Evolutionary conservation across 2,797 vertebrate species (phyloP), one percentile per base, ranked within the genome.

Genomic region (Gouania willdenowi): DNA sequence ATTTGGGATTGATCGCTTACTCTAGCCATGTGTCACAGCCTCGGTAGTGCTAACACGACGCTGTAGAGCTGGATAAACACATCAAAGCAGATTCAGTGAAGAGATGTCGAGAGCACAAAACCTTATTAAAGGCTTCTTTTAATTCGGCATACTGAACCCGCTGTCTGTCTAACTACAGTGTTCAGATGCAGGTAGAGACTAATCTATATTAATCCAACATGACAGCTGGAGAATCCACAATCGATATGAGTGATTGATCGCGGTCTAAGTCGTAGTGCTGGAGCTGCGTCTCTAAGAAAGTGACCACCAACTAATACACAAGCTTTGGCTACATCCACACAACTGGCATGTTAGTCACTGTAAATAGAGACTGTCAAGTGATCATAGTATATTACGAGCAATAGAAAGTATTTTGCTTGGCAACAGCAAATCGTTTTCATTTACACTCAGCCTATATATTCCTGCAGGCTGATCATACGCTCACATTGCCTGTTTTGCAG

Each of bases 191-290:
- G 53, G 44, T 39, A 30, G 56, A 26, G 35, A 65, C 60, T 72
- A 69, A 83, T 82, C 77, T 59, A 77, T 75, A 66, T 71, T 75
- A 75, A 81, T 83, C 74, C 66, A 53, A 66, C 57, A 57, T 54
- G 72, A 75, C 74, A 62, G 49, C 37, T 35, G 74, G 64, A 62
- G 71, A 49, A 43, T 64, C 40, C 57, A 44, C 22, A 70, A 77
- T 81, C 75, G 58, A 82, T 74, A 47, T 7, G 9, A 50, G 33
- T 53, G 61, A 81, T 78, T 75, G 71, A 82, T 75, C 58, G 57
- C 52, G 69, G 62, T 66, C 69, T 52, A 54, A 70, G 51, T 31
- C 46, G 41, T 31, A 42, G 52, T 11, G 39, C 37, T 13, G 19
- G 39, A 22, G 54, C 12, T 40, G 15, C 3, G 17, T 11, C 39